A percentile compares a stretch with the other conserved stretches of the same genome.
Evolutionary conservation across 2,888 invertebrate genomes (phyloP).

Genomic region (Euplexia lucipara): DNA sequence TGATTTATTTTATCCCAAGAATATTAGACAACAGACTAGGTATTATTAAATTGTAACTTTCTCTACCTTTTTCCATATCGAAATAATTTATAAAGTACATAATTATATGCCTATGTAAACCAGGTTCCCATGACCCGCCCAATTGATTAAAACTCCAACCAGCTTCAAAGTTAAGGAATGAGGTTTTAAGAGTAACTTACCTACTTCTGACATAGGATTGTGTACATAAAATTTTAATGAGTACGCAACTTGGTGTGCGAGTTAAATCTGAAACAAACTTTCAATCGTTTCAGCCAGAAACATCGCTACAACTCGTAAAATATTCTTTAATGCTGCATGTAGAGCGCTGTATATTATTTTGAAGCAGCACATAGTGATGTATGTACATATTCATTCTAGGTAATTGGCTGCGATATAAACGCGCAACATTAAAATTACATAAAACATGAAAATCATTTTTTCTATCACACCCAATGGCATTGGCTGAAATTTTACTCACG

Average conservation of each 20-base stretch:
- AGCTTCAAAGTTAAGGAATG: constrained; percentile 24
- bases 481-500: too few relatives aligned
- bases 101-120: too few relatives aligned
- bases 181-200: not conserved
- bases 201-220: constrained; percentile 23
- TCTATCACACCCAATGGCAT: too few relatives aligned
- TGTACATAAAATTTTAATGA: constrained; percentile 30
- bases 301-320: constrained; percentile 11
- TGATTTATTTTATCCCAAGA: too few relatives aligned
- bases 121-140: not conserved
- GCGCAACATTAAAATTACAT: too few relatives aligned
- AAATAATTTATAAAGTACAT: not conserved
- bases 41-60: not conserved
- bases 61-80: not conserved
- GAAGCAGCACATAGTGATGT: not conserved
- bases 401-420: too few relatives aligned
- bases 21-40: too few relatives aligned
- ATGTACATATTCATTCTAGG: too few relatives aligned
- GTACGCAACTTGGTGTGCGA: constrained; percentile 2
- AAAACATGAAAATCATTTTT: too few relatives aligned
- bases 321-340: not conserved
- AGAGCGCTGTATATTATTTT: not conserved
- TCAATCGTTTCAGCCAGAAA: constrained; percentile 4
- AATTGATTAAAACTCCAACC: not conserved
- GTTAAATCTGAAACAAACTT: constrained; percentile 22